Percentiles rank a stretch among this genome's conserved stretches.
Conservation (phyloP, 2,797 vertebrate species). For the Brachymystax lenok region DNA sequence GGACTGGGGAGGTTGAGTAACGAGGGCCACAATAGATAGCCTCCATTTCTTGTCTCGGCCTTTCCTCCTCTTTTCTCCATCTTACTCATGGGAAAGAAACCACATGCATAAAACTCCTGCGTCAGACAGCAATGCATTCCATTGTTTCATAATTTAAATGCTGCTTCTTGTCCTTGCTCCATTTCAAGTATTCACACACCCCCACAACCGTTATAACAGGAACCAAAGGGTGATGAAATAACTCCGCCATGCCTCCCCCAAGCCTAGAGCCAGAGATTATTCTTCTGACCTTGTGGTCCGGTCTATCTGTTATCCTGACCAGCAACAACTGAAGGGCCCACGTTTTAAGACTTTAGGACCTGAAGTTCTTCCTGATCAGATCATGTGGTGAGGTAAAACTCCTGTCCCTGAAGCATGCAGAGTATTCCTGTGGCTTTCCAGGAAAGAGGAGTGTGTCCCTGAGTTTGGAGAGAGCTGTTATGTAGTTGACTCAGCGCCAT, state of each 20-base stretch:
- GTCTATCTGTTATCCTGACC: background rate
- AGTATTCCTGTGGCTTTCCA: slow-evolving; percentile 54
- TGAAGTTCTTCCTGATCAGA: background rate
- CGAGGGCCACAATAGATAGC: slow-evolving; percentile 26
- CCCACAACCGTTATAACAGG: background rate
- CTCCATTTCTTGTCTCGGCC: background rate
- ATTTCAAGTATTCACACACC: background rate
- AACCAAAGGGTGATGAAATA: background rate
- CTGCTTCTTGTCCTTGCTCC: slow-evolving; percentile 16
- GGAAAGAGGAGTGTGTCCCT: slow-evolving; percentile 52
- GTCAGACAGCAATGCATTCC: slow-evolving; percentile 45
- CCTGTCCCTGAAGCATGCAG: slow-evolving; percentile 24
- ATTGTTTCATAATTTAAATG: slow-evolving; percentile 27
- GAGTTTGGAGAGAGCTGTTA: slow-evolving; percentile 53
- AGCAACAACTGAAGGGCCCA: background rate
- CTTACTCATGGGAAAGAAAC: slow-evolving; percentile 29
- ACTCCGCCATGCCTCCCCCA: no score
- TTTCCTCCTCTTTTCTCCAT: slow-evolving; percentile 32
- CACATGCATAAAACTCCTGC: slow-evolving; percentile 16
- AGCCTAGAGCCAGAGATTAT: no score
- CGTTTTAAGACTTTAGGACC: background rate
- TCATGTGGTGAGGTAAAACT: background rate
- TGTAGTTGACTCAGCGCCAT: slow-evolving; percentile 56
- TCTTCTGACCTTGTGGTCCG: background rate
- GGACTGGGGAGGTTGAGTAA: slow-evolving; percentile 50